phyloP scores from a whole-genome alignment of 2,888 invertebrate genomes.

The Corythucha ciliata region DNA sequence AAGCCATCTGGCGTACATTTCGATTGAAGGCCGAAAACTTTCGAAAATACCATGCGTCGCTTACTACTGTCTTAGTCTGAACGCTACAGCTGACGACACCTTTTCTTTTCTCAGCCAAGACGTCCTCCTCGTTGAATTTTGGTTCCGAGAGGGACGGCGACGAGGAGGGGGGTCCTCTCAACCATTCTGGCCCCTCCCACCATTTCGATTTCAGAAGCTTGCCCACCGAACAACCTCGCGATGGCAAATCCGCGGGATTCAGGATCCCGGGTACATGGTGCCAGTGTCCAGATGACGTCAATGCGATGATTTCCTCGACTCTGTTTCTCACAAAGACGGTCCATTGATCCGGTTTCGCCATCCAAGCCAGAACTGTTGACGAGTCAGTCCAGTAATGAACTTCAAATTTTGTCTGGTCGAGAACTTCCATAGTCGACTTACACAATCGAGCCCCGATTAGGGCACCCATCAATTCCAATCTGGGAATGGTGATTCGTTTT shows the following conservation, averaged over 20 bases:
- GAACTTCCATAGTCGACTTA: conserved; percentile 20
- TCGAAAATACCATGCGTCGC: too few species aligned
- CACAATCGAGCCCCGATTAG: conserved; percentile 35
- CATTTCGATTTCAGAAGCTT: conserved; percentile 36
- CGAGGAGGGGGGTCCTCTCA: conserved; percentile 25
- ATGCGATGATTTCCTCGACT: conserved; percentile 25
- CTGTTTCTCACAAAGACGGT: conserved; percentile 19
- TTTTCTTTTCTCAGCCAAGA: conserved; percentile 12
- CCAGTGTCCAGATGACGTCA: conserved; percentile 31
- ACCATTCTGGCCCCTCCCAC: conserved; percentile 39
- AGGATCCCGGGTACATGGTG: conserved; percentile 36
- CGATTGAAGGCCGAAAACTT: too few species aligned
- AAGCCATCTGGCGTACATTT: too few species aligned
- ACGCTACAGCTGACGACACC: not conserved
- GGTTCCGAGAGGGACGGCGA: conserved; percentile 33
- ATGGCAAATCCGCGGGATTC: conserved; percentile 32
- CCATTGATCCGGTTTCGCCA: conserved; percentile 34
- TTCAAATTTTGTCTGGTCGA: too few species aligned
- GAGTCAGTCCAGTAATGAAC: too few species aligned
- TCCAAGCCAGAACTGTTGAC: conserved; percentile 35
- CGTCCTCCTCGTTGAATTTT: conserved; percentile 10
- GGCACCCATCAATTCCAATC: conserved; percentile 38
- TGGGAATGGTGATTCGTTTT: conserved; percentile 35
- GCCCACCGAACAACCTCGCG: conserved; percentile 35
- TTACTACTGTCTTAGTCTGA: too few species aligned